Conservation (phyloP, 2,113 vertebrate genomes). For the Mastomys natalensis region DNA sequence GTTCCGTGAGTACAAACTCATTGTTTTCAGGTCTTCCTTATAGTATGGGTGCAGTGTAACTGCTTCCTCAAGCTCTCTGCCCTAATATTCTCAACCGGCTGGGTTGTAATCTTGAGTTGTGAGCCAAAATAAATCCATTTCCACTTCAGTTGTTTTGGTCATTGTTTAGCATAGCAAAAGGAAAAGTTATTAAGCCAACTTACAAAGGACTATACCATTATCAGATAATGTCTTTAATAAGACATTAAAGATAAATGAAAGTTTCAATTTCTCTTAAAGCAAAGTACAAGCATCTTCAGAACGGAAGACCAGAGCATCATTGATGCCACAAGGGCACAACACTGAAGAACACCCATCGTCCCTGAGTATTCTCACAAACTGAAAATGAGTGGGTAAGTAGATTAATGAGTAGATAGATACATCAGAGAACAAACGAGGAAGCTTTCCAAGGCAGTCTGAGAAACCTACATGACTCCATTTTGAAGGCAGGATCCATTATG, state of each 20-base stretch:
- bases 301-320: not conserved
- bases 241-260: not conserved
- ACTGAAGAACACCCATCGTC: not conserved
- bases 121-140: not conserved
- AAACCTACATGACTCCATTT: not conserved
- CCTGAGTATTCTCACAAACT: not conserved
- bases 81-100: too few species aligned
- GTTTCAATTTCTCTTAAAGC: conserved; percentile 2
- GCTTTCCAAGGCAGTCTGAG: not conserved
- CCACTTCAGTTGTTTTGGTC: not conserved
- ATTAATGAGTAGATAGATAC: not conserved
- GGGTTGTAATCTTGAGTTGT: not conserved
- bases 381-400: not conserved
- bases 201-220: not conserved
- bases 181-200: not conserved
- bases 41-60: not conserved
- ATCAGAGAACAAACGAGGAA: not conserved
- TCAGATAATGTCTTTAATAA: not conserved
- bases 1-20: too few species aligned
- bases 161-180: not conserved
- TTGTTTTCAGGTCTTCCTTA: not conserved
- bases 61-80: not conserved
- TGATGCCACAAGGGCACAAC: not conserved
- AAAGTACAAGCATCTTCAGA: not conserved
- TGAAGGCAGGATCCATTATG: not conserved